These are phyloP conservation scores for Trypoxylus dichotomus DNA, from an alignment of 1,140 invertebrate species.

Conservation along the genomic window DNA sequence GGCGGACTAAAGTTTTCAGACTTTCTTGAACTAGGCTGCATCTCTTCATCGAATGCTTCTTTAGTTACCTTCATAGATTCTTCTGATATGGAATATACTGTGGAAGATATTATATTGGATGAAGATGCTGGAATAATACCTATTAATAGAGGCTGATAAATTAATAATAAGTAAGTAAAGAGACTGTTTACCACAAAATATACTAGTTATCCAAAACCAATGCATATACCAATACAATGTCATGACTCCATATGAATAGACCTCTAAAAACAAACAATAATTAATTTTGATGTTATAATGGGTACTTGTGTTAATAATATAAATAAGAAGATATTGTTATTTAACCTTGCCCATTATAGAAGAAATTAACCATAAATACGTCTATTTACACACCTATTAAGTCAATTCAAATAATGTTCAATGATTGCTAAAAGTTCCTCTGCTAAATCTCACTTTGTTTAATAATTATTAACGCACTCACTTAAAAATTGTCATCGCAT, in stretches of 20 bases:
- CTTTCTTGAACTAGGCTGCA: constrained; percentile 21
- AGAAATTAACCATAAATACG: background rate
- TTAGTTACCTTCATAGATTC: constrained; percentile 26
- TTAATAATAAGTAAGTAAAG: constrained; percentile 34
- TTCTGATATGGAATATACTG: constrained; percentile 1
- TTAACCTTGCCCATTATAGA: background rate
- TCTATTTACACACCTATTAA: background rate
- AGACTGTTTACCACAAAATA: constrained; percentile 53
- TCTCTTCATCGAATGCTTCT: constrained; percentile 28
- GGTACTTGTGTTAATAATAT: background rate
- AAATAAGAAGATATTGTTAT: background rate
- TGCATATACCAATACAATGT: constrained; percentile 72
- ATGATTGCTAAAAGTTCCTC: background rate
- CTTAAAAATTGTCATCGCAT: background rate
- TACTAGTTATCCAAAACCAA: constrained; percentile 69
- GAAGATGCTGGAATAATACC: background rate
- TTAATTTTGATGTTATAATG: background rate
- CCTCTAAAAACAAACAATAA: constrained; percentile 5
- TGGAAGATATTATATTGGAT: constrained; percentile 15
- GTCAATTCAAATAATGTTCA: background rate
- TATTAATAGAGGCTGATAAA: constrained; percentile 32
- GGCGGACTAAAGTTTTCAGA: constrained; percentile 31
- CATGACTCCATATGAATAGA: constrained; percentile 51
- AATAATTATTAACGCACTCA: background rate
- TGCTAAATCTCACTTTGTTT: background rate